These are phyloP conservation scores for Aphis gossypii DNA, from an alignment of 1,140 invertebrate species.

Conservation along the genomic window DNA sequence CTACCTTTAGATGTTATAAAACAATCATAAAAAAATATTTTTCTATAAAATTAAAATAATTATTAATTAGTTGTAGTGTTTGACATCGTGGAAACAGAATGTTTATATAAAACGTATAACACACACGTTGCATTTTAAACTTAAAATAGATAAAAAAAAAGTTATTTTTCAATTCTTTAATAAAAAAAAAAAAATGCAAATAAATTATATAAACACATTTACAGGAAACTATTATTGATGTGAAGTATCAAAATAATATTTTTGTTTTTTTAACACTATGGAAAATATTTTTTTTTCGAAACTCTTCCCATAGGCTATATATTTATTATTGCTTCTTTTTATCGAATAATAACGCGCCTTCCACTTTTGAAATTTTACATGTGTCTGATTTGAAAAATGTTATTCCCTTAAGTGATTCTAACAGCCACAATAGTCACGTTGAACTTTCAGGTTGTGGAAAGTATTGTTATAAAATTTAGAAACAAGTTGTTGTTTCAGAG, in stretches of 20 bases:
- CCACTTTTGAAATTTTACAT: neutral
- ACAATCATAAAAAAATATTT: neutral
- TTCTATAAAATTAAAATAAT: neutral
- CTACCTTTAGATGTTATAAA: neutral
- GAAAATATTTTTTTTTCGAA: neutral
- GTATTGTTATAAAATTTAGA: constrained; percentile 8
- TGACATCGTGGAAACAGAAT: neutral
- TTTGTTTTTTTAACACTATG: neutral
- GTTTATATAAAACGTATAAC: neutral
- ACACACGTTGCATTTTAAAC: neutral
- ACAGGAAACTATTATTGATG: neutral
- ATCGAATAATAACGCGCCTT: neutral
- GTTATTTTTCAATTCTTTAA: neutral
- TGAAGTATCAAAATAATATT: neutral
- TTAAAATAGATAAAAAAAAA: neutral
- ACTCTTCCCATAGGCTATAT: neutral
- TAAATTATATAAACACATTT: neutral
- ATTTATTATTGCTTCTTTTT: neutral
- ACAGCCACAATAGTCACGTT: neutral
- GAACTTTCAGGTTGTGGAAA: constrained; percentile 4
- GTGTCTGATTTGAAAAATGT: neutral
- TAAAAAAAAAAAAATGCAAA: neutral
- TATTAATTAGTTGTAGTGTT: too few relatives aligned
- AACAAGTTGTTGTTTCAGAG: neutral
- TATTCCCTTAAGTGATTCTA: constrained; percentile 9